phyloP scores from a whole-genome alignment of 2,888 invertebrate genomes.

The Nomada fabriciana region DNA sequence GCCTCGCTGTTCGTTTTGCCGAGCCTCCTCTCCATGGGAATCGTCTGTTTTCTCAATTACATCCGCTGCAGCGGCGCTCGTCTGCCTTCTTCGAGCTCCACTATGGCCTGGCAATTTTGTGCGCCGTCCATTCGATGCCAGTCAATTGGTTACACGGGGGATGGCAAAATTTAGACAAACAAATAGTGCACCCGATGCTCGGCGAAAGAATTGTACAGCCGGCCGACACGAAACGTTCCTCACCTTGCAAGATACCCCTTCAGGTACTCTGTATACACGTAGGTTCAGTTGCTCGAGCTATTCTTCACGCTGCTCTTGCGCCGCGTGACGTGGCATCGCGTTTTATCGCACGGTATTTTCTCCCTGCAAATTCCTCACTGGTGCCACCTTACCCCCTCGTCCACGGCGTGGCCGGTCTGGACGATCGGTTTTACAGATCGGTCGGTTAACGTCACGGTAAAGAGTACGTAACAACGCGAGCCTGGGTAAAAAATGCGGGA shows the following conservation, averaged over 20 bases:
- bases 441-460: conserved; percentile 13
- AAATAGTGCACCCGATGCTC: no score
- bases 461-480: not conserved
- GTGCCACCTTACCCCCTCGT: conserved; percentile 16
- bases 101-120: not conserved
- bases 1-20: conserved; percentile 38
- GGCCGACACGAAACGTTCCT: no score
- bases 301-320: conserved; percentile 5
- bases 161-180: not conserved
- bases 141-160: not conserved
- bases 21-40: conserved; percentile 36
- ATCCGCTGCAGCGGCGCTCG: conserved; percentile 5
- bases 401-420: not conserved
- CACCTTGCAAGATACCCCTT: no score
- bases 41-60: conserved; percentile 40
- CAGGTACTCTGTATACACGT: no score
- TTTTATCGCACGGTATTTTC: conserved; percentile 31
- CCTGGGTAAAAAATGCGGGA: not conserved
- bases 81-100: not conserved
- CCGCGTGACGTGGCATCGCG: conserved; percentile 32
- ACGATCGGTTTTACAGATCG: conserved; percentile 8
- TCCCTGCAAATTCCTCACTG: conserved; percentile 17
- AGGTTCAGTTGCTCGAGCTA: not conserved
- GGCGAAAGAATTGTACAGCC: no score
- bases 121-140: not conserved